Percentiles rank a stretch among this genome's conserved stretches.
phyloP scores from a whole-genome alignment of 1,140 invertebrate genomes.

The Drosophila littoralis region DNA sequence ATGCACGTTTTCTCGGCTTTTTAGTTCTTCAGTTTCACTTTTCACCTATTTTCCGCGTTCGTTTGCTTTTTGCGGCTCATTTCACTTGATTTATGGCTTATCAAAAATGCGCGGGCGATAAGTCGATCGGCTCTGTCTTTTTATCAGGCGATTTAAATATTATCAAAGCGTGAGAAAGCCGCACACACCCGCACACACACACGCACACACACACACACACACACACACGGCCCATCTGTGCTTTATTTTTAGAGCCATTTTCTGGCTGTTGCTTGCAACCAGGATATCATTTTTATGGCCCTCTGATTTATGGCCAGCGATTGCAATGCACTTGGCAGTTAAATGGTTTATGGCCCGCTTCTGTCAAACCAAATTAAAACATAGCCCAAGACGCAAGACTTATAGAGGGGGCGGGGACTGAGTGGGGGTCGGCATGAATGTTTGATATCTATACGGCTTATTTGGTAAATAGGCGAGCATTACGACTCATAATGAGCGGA shows the following conservation, averaged over 20 bases:
- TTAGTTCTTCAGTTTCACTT: not conserved
- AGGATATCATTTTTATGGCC: conserved; percentile 60
- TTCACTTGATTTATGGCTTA: conserved; percentile 58
- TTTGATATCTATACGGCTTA: conserved; percentile 1
- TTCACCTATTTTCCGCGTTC: not conserved
- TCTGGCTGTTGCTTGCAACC: conserved; percentile 19
- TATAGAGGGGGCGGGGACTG: not conserved
- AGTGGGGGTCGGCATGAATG: not conserved
- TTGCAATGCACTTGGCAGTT: conserved; percentile 60
- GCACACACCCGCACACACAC: not conserved
- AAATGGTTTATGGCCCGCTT: conserved; percentile 45
- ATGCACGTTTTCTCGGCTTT: conserved; percentile 4
- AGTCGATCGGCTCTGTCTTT: conserved; percentile 35
- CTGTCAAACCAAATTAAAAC: conserved; percentile 46
- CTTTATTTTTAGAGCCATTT: conserved; percentile 61
- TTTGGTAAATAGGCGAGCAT: conserved; percentile 7
- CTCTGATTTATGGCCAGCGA: conserved; percentile 66
- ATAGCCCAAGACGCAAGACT: conserved; percentile 10
- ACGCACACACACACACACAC: no score
- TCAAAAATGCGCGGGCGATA: conserved; percentile 44
- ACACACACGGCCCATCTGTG: not conserved
- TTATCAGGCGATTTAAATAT: conserved; percentile 71
- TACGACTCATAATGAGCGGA: conserved; percentile 2
- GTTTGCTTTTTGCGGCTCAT: conserved; percentile 2
- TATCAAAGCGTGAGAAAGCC: conserved; percentile 39